Evolutionary conservation across 2,797 vertebrate species (phyloP).

Genomic region (Acomys russatus): DNA sequence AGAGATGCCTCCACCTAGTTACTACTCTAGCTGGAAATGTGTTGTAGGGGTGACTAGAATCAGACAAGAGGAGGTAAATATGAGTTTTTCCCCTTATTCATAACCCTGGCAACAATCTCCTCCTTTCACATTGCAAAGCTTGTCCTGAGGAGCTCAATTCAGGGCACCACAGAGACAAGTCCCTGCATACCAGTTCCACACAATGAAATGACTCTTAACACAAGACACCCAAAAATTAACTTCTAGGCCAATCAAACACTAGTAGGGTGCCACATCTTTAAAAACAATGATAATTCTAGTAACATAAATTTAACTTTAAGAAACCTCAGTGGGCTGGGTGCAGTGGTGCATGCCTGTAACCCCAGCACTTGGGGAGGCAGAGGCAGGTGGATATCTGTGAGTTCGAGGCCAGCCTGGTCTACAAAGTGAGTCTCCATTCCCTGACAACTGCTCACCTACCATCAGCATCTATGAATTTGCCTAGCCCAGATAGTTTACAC

Average conservation of each 20-base stretch:
- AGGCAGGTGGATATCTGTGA: too few species aligned
- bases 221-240: not conserved
- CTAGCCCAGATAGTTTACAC: not conserved
- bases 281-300: not conserved
- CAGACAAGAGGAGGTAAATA: not conserved
- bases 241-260: not conserved
- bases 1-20: not conserved
- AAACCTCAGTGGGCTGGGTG: too few species aligned
- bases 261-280: not conserved
- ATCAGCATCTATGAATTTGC: not conserved
- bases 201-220: not conserved
- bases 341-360: too few species aligned
- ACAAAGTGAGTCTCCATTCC: not conserved
- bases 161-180: not conserved
- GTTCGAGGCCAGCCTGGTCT: not conserved
- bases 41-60: not conserved
- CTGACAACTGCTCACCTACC: not conserved
- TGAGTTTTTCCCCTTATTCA: not conserved
- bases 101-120: not conserved
- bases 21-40: not conserved
- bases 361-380: too few species aligned
- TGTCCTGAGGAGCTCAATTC: not conserved
- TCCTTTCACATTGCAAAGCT: not conserved
- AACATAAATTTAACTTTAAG: not conserved
- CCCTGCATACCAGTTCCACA: not conserved